Conservation (phyloP, 2,888 invertebrate species). For the Anorthoa munda region DNA sequence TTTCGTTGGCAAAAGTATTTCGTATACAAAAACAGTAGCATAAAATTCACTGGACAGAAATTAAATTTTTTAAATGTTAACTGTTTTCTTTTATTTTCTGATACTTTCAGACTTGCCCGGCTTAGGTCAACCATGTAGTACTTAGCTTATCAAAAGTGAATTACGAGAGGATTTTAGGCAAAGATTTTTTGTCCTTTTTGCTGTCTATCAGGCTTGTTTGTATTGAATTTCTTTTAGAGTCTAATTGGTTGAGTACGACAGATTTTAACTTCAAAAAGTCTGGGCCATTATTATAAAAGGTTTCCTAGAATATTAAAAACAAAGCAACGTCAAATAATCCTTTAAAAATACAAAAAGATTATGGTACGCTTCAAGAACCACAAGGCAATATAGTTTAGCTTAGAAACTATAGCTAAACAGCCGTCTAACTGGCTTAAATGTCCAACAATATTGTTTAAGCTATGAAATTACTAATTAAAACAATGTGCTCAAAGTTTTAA, state of each 20-base stretch:
- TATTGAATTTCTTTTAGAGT: neutral
- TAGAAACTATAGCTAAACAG: conserved; percentile 24
- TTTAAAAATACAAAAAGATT: neutral
- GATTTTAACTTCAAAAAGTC: neutral
- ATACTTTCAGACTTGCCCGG: conserved; percentile 25
- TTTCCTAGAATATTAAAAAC: neutral
- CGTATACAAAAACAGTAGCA: conserved; percentile 24
- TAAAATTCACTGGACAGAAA: conserved; percentile 29
- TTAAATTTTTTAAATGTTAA: conserved; percentile 30
- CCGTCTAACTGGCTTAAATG: conserved; percentile 2
- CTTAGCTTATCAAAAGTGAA: conserved; percentile 57
- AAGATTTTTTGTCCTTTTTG: neutral
- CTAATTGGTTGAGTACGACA: neutral
- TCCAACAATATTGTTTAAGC: conserved; percentile 12
- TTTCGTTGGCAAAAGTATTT: conserved; percentile 19
- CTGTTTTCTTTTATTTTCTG: conserved; percentile 33
- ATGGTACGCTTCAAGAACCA: neutral
- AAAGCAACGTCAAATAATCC: neutral
- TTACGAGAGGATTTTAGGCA: conserved; percentile 30
- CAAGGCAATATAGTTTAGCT: neutral
- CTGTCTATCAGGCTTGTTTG: neutral
- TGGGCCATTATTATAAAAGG: neutral
- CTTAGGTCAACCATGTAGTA: conserved; percentile 44
- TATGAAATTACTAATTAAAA: conserved; percentile 25
- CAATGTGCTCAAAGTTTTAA: conserved; percentile 36